A percentile compares a stretch with the other conserved stretches of the same genome.
phyloP scores from a whole-genome alignment of 2,113 vertebrate species.

The Tamias sibiricus region DNA sequence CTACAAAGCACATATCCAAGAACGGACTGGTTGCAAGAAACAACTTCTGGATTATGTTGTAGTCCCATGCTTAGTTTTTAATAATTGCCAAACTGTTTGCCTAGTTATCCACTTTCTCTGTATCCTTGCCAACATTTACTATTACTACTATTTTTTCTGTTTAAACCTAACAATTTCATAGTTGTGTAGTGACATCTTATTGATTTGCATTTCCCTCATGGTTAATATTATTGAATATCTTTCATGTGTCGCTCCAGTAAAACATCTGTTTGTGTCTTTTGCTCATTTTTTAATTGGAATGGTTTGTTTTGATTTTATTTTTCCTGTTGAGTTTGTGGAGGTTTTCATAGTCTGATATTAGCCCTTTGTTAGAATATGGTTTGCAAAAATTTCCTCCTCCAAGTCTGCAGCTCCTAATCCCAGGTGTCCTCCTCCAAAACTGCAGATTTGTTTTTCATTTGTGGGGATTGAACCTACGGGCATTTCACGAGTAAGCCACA shows the following conservation, averaged over 20 bases:
- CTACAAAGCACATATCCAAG: neutral
- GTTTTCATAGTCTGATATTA: neutral
- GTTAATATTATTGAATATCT: neutral
- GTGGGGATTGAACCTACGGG: too few relatives aligned
- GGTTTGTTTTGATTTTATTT: too few relatives aligned
- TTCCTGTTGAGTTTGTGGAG: neutral
- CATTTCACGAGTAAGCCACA: too few relatives aligned
- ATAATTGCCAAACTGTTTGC: neutral
- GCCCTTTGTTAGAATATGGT: neutral
- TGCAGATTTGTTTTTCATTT: neutral
- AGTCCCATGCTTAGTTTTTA: neutral
- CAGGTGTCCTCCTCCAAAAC: too few relatives aligned
- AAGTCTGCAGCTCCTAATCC: neutral
- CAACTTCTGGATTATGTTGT: neutral
- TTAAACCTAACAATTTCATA: neutral
- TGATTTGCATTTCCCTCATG: neutral
- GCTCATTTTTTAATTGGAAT: neutral
- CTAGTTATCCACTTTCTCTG: neutral
- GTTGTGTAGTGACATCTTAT: neutral
- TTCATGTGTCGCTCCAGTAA: neutral
- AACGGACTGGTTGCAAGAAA: neutral
- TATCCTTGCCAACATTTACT: neutral
- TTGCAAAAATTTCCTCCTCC: neutral
- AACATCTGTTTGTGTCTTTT: neutral
- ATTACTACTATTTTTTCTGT: neutral